These are phyloP conservation scores for Hassar affinis DNA, from an alignment of 2,113 vertebrate genomes.

Conservation along the genomic window DNA sequence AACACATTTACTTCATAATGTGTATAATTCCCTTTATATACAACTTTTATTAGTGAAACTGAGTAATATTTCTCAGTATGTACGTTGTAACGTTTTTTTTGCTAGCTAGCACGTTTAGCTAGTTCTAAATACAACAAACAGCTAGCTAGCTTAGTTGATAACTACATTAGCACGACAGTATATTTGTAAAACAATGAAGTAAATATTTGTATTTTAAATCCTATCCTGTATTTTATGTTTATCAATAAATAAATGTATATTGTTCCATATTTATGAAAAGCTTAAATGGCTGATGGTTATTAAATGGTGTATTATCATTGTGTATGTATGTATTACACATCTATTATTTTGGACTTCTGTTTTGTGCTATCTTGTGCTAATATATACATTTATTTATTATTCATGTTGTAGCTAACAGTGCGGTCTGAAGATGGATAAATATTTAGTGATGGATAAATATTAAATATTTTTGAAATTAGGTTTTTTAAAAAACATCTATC, in stretches of 20 bases:
- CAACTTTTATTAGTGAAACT: neutral
- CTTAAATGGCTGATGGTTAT: no score
- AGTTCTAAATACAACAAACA: neutral
- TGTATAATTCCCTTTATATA: neutral
- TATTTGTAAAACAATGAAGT: neutral
- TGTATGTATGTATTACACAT: no score
- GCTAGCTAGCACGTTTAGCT: neutral
- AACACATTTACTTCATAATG: neutral
- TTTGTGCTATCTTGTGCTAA: neutral
- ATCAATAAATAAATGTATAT: neutral
- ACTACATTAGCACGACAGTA: neutral
- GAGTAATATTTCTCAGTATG: neutral
- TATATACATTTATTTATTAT: neutral
- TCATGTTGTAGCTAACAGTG: neutral
- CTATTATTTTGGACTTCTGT: no score
- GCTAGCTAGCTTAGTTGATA: neutral
- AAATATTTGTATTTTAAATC: neutral
- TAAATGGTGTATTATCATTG: no score
- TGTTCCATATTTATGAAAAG: neutral
- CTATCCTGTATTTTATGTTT: neutral
- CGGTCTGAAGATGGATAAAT: no score
- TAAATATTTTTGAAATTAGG: no score
- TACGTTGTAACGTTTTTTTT: neutral
- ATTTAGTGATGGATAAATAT: no score
- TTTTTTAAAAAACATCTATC: no score